phyloP scores from a whole-genome alignment of 2,888 invertebrate genomes.

The Ariolimax columbianus region DNA sequence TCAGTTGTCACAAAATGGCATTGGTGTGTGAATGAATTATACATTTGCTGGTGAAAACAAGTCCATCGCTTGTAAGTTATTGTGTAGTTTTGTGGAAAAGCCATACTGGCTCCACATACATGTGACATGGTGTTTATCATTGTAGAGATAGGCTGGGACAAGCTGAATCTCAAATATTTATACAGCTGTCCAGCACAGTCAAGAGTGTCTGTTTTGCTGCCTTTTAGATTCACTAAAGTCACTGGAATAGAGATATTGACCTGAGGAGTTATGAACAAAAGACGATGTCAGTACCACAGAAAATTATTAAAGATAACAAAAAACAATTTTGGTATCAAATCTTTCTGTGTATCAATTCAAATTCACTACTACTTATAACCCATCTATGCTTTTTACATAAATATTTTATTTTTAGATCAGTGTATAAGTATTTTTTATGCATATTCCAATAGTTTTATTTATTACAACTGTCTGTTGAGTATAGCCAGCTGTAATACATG shows the following conservation, averaged over 20 bases:
- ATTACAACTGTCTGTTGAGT: no score
- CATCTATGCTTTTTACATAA: no score
- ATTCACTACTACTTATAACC: background rate
- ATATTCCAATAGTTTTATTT: no score
- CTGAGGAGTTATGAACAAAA: background rate
- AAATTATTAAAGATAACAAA: background rate
- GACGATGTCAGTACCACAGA: background rate
- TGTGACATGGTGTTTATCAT: background rate
- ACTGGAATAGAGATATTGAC: slow-evolving; percentile 26
- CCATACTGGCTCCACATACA: background rate
- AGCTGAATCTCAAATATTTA: background rate
- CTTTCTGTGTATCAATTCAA: background rate
- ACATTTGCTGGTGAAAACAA: background rate
- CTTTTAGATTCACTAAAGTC: slow-evolving; percentile 7
- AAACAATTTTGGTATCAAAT: background rate
- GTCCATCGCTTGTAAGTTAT: slow-evolving; percentile 14
- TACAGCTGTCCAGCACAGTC: slow-evolving; percentile 8
- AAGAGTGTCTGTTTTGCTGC: background rate
- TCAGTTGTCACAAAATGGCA: slow-evolving; percentile 12
- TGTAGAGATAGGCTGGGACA: slow-evolving; percentile 5
- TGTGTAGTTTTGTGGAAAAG: background rate
- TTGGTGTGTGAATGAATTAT: slow-evolving; percentile 5
- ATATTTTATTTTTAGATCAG: no score
- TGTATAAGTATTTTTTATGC: no score
- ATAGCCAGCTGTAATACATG: no score